Base-by-base conservation (phyloP, 2,113 vertebrate genomes). In the Erythrocercus mccallii region DNA sequence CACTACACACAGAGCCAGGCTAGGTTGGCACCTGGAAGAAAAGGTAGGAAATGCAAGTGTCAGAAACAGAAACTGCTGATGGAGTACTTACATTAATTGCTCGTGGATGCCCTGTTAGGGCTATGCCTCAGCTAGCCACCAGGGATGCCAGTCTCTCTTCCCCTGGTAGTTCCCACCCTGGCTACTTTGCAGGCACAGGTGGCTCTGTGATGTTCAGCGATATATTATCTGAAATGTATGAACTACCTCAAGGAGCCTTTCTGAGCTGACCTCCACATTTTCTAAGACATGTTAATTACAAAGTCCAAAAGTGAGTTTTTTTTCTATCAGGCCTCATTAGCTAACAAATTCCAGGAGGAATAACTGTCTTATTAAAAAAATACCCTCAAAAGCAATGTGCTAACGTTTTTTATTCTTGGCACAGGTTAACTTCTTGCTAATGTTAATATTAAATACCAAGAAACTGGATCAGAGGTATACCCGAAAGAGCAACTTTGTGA, bases 301-400 rank as follows among this genome's bases (percentile, higher is more conserved):
- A 90, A 92, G 74, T 92, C 66, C 45, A 50, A 83, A 94, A 87
- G 50, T 69, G 74, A 91, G 17, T 71, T 91, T 94, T 91, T 94
- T 78, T 92, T 61, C 42, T 77, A 23, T 88, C 58, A 62, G 79
- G 66, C 54, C 66, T 92, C 71, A 92, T 92, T 93, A 96, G 54
- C 71, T 93, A 93, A 65, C 23, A 77, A 69, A 94, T 94, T 95
- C 79, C 74, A 54, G 40, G 58, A 85, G 92, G 82, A 96, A 82
- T 94, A 95, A 30, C 48, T 62, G 42, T 64, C 81, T 85, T 88
- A 76, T 56, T 94, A 91, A 94, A 94, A 79, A 73, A 91, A 65
- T 61, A 85, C 50, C 23, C 79, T 92, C 40, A 61, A 88, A 94
- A 94, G 66, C n/a, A 53, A 66, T 33, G 58, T 54, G 66, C 79